Conservation (phyloP, 2,797 vertebrate genomes). For the Malacoctenus gilli region DNA sequence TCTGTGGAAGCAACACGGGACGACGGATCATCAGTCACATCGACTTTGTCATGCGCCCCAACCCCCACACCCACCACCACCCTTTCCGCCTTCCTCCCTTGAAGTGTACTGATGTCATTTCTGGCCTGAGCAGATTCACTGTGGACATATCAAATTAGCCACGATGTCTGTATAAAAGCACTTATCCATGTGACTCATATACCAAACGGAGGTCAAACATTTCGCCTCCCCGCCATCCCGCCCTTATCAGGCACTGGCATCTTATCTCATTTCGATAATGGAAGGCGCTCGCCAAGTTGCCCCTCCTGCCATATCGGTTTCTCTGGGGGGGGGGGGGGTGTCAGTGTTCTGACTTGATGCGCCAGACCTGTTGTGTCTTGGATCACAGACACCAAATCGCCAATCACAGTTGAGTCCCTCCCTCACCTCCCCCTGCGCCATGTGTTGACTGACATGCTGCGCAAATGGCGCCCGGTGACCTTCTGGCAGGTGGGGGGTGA, state of each 20-base stretch:
- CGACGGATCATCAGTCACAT: conserved; percentile 40
- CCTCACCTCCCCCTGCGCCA: not conserved
- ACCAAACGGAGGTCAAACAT: conserved; percentile 57
- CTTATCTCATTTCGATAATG: conserved; percentile 51
- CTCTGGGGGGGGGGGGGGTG: too few relatives aligned
- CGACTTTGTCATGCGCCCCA: conserved; percentile 5
- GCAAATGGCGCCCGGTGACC: conserved; percentile 19
- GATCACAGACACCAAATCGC: not conserved
- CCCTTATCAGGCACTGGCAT: conserved; percentile 24
- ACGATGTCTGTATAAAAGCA: conserved; percentile 62
- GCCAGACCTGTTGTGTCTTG: conserved; percentile 9
- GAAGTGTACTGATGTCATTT: conserved; percentile 59
- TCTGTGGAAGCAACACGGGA: conserved; percentile 16
- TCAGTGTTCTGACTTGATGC: conserved; percentile 13
- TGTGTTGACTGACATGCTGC: too few relatives aligned
- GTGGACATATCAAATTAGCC: conserved; percentile 68
- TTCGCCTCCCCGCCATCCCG: conserved; percentile 21
- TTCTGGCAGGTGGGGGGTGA: too few relatives aligned
- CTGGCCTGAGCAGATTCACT: conserved; percentile 45
- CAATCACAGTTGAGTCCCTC: not conserved
- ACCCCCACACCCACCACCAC: too few relatives aligned
- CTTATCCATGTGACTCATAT: conserved; percentile 64
- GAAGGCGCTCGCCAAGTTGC: conserved; percentile 13
- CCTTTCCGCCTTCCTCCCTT: too few relatives aligned
- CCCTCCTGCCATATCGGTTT: conserved; percentile 20